Base-by-base conservation (phyloP, 2,113 vertebrate genomes). In the Xerus inauris region DNA sequence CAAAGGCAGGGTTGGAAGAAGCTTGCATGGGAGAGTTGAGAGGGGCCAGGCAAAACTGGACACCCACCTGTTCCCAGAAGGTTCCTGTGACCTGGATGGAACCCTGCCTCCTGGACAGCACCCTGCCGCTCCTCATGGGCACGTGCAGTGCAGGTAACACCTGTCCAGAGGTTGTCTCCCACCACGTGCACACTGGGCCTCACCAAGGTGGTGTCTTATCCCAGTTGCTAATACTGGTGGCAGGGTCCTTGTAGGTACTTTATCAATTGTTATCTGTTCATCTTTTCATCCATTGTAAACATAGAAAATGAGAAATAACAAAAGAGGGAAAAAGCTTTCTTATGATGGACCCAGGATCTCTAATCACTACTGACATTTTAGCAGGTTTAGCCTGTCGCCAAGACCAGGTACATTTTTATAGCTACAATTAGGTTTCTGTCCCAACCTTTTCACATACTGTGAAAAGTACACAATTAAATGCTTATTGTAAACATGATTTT, bases 101-200 rank as follows among this genome's bases (percentile, higher is more conserved):
- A 3, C 13, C 24, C 16, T 3, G 3, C 40, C 47, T 35, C 40
- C 24, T n/a, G 42, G 5, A 24, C 7, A 17, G 40, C 35, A 6
- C 14, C 19, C 14, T 4, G 0, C 0, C 1, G 35, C 77, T 62
- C 47, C 77, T 59, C 40, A 8, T n/a, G 5, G 0, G 6, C 1
- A 22, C 32, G 54, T 20, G 5, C 6, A 17, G 35, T 3, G 0
- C 22, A 5, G 2, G 6, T 0, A n/a, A 8, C 0, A 0, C 32
- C 2, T 20, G 14, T 49, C 59, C 45, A 20, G 45, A 30, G 24
- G 17, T 14, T 40, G 16, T 49, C 32, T 38, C 38, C 40, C 0
- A 0, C 11, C 64, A 14, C 7, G 1, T 28, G 2, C 2, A 14
- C 8, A 0, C 10, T 20, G 2, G 12, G 0, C 10, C 1, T 40